Percentiles rank a stretch among this genome's conserved stretches.
These are phyloP conservation scores for Tricholaema leucomelas DNA, from an alignment of 2,113 vertebrate genomes.

Conservation along the genomic window DNA sequence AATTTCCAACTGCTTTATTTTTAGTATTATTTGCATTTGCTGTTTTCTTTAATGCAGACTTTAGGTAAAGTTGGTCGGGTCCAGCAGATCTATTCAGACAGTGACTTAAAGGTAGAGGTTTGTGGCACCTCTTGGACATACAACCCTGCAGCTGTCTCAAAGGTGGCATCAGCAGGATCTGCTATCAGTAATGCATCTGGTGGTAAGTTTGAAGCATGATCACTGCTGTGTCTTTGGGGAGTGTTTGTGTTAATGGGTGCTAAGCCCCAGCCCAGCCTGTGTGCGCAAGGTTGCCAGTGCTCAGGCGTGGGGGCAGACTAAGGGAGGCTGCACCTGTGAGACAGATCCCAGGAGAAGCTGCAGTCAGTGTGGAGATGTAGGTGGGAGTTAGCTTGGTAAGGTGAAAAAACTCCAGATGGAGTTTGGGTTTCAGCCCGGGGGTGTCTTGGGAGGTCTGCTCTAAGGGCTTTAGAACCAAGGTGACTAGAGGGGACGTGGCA, in stretches of 20 bases:
- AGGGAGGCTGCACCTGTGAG: neutral
- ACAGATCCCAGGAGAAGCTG: neutral
- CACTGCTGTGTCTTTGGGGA: neutral
- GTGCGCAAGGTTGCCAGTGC: neutral
- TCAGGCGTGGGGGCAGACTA: neutral
- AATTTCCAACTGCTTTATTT: neutral
- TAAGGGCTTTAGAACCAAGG: neutral
- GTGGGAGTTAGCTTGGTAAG: neutral
- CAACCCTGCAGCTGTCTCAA: constrained; percentile 97
- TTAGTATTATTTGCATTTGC: neutral
- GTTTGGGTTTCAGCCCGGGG: neutral
- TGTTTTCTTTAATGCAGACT: constrained; percentile 80
- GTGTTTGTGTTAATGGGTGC: neutral
- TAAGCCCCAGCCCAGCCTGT: neutral
- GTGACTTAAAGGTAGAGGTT: constrained; percentile 98
- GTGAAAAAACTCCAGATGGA: neutral
- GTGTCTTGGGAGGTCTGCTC: neutral
- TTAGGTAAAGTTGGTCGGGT: constrained; percentile 98
- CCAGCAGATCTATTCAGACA: constrained; percentile 99
- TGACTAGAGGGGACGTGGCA: neutral
- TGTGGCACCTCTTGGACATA: constrained; percentile 99
- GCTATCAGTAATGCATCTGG: constrained; percentile 97
- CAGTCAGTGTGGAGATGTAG: neutral
- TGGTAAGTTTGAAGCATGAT: constrained; percentile 77
- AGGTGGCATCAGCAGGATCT: constrained; percentile 95